A percentile compares a stretch with the other conserved stretches of the same genome.
These are phyloP conservation scores for Lophochroa leadbeateri DNA, from an alignment of 2,113 vertebrate genomes.

Conservation along the genomic window DNA sequence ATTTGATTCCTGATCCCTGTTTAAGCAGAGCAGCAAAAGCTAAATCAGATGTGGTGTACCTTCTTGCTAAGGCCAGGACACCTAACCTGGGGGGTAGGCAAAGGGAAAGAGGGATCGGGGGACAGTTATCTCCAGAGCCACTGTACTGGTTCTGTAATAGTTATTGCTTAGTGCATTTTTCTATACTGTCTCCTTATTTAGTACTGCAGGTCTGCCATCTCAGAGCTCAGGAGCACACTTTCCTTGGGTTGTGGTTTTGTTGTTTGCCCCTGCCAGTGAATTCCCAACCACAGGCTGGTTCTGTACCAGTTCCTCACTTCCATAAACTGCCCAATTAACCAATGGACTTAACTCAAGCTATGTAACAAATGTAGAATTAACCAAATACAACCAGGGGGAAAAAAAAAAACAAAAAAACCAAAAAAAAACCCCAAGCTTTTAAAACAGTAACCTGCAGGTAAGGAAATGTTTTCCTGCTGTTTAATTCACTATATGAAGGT, in stretches of 20 bases:
- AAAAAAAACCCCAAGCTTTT: neutral
- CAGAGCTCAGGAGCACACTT: neutral
- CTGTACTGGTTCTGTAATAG: neutral
- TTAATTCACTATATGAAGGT: neutral
- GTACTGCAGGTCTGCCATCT: neutral
- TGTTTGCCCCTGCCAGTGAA: neutral
- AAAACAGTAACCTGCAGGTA: neutral
- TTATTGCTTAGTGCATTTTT: neutral
- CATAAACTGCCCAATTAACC: neutral
- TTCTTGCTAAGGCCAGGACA: neutral
- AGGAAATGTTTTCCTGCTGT: neutral
- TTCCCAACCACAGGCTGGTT: neutral
- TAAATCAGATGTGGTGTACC: neutral
- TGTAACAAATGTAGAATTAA: neutral
- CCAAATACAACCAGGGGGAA: neutral
- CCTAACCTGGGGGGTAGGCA: neutral
- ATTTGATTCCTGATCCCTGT: neutral
- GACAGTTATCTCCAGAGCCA: neutral
- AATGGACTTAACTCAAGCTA: neutral
- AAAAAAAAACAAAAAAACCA: too few relatives aligned
- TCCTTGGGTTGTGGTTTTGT: neutral
- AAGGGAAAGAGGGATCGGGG: neutral
- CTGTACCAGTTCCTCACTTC: neutral
- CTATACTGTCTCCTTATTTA: neutral
- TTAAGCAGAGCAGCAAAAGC: neutral